Evolutionary conservation across 2,797 vertebrate species (phyloP), one percentile per base, ranked within the genome.

Genomic region (Xiphophorus birchmanni): DNA sequence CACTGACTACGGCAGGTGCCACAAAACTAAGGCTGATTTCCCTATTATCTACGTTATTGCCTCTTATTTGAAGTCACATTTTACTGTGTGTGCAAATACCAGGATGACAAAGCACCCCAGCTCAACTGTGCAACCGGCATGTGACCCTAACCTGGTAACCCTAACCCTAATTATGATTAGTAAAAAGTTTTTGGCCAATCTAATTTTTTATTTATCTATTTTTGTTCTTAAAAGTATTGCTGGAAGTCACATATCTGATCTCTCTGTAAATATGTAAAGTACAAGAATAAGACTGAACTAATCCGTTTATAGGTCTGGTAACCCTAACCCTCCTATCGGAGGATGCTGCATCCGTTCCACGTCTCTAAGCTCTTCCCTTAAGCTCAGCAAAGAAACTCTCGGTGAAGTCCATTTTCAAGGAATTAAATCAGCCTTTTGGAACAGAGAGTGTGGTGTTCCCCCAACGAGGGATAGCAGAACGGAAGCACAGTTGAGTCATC

Each of bases 331-430:
- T 91, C 89, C 91, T 85, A 89, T 93, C 89, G 26, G 80, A 37
- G 12, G 90, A 86, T 91, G 92, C 91, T 92, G 90, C 89, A 92
- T 92, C 89, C 65, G 84, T 93, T 94, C 90, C 77, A 50, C 88
- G 84, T 92, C 90, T 73, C 76, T 89, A 89, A 90, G 78, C 80
- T 81, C 82, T 74, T 81, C 81, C 69, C 85, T 85, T 83, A 90
- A 91, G 92, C 81, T 86, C 87, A 65, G 85, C 86, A 83, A 87
- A 90, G 80, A 88, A 88, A 86, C 82, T 91, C 83, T 87, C 32
- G 82, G 81, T 84, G 84, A 84, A 87, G 78, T 86, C 84, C 83
- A 90, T 94, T 93, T 91, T 83, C 77, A 77, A 88, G 88, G 80
- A 87, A 91, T 82, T 84, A 86, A 92, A 91, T 91, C 90, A 79